Evolutionary conservation across 2,888 invertebrate species (phyloP).

Genomic region (Cotesia congregata): DNA sequence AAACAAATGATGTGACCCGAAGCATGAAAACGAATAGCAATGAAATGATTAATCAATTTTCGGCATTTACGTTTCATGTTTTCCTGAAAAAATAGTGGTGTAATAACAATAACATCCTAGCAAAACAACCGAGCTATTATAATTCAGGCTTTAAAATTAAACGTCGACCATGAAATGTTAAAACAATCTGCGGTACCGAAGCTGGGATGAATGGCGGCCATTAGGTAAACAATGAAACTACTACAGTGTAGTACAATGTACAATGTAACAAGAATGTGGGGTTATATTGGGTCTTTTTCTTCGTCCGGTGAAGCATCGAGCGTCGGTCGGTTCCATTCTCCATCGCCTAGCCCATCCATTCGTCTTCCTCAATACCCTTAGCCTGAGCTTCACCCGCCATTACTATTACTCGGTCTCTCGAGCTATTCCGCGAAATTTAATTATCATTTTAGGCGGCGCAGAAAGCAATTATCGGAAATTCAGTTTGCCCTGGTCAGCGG

Average conservation of each 20-base stretch:
- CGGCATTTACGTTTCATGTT: no score
- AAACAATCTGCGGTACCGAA: background rate
- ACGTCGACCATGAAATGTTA: background rate
- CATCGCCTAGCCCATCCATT: background rate
- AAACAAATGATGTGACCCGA: no score
- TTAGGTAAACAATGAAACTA: background rate
- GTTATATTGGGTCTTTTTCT: background rate
- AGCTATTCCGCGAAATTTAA: slow-evolving; percentile 60
- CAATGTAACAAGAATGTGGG: background rate
- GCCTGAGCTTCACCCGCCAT: background rate
- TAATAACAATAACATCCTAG: no score
- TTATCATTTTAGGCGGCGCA: slow-evolving; percentile 66
- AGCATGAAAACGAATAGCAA: no score
- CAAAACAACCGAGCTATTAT: no score
- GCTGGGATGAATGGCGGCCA: background rate
- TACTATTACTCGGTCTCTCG: background rate
- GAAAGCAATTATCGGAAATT: slow-evolving; percentile 69
- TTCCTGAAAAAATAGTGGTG: no score
- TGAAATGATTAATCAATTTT: no score
- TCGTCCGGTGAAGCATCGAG: background rate
- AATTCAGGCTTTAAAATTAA: background rate
- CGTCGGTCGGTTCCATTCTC: background rate
- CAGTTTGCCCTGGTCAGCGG: slow-evolving; percentile 63
- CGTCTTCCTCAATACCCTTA: background rate
- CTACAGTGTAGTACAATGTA: background rate